Percentiles rank a stretch among this genome's conserved stretches.
phyloP scores from a whole-genome alignment of 2,888 invertebrate species.

The Diarsia dahlii region DNA sequence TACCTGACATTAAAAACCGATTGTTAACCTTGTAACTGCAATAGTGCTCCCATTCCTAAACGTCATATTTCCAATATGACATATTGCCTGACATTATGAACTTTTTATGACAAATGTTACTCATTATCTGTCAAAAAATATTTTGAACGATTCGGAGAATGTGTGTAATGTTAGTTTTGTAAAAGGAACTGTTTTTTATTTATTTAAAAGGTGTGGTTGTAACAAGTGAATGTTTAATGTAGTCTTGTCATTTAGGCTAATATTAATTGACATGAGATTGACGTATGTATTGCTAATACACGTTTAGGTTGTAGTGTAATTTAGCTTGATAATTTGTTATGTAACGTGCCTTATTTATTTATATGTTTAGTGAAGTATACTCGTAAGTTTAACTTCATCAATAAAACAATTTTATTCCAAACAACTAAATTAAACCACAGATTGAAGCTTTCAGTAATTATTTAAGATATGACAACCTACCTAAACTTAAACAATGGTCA shows the following conservation, averaged over 20 bases:
- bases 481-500: no score
- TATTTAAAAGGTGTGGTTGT: conserved; percentile 20
- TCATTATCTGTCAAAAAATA: conserved; percentile 51
- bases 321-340: neutral
- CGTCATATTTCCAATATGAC: conserved; percentile 59
- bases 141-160: conserved; percentile 39
- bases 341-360: neutral
- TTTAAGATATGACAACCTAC: no score
- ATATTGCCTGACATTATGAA: conserved; percentile 62
- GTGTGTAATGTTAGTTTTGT: conserved; percentile 16
- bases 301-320: neutral
- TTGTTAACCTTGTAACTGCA: conserved; percentile 66
- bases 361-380: neutral
- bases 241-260: conserved; percentile 19
- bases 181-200: conserved; percentile 25
- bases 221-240: conserved; percentile 31
- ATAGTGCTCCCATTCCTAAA: conserved; percentile 61
- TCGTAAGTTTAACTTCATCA: no score
- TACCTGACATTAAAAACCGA: conserved; percentile 64
- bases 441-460: no score
- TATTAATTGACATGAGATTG: conserved; percentile 45
- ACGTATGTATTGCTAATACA: conserved; percentile 21
- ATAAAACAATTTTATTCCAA: no score
- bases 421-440: no score
- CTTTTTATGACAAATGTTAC: conserved; percentile 59